Percentiles rank a stretch among this genome's conserved stretches.
These are phyloP conservation scores for Probaryconus sp. DNA, from an alignment of 1,140 invertebrate genomes.

Conservation along the genomic window DNA sequence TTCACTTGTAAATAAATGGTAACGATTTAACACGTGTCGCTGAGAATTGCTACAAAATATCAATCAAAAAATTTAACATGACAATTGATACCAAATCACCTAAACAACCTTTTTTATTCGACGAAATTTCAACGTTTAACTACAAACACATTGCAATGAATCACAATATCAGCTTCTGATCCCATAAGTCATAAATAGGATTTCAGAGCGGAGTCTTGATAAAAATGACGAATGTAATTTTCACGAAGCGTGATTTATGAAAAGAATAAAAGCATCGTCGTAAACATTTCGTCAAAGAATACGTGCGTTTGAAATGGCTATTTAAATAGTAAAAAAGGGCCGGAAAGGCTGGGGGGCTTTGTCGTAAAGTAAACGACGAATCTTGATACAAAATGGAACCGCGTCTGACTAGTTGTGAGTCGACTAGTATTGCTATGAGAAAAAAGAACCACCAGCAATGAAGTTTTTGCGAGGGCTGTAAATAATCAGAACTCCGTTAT, in stretches of 20 bases:
- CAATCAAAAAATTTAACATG: no score
- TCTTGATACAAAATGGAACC: constrained; percentile 39
- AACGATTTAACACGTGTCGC: no score
- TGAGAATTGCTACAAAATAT: no score
- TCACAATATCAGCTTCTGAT: no score
- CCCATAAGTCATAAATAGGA: no score
- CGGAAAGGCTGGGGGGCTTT: constrained; percentile 2
- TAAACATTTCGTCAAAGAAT: constrained; percentile 6
- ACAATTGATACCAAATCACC: no score
- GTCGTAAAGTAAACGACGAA: constrained; percentile 22
- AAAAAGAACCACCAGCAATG: constrained; percentile 54
- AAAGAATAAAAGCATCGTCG: constrained; percentile 50
- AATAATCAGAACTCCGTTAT: constrained; percentile 59
- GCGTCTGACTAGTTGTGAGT: constrained; percentile 25
- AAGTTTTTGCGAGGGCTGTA: constrained; percentile 57
- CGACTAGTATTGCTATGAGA: constrained; percentile 33
- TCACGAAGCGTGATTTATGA: constrained; percentile 41
- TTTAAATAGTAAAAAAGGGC: neutral
- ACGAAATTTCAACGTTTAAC: no score
- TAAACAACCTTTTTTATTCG: no score
- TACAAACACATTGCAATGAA: no score
- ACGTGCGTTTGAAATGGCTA: neutral
- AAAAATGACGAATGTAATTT: constrained; percentile 51
- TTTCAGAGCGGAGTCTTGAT: constrained; percentile 41
- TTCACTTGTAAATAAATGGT: no score